Evolutionary conservation across 1,140 invertebrate species (phyloP), one percentile per base, ranked within the genome.

Genomic region (Drosophila rufa): DNA sequence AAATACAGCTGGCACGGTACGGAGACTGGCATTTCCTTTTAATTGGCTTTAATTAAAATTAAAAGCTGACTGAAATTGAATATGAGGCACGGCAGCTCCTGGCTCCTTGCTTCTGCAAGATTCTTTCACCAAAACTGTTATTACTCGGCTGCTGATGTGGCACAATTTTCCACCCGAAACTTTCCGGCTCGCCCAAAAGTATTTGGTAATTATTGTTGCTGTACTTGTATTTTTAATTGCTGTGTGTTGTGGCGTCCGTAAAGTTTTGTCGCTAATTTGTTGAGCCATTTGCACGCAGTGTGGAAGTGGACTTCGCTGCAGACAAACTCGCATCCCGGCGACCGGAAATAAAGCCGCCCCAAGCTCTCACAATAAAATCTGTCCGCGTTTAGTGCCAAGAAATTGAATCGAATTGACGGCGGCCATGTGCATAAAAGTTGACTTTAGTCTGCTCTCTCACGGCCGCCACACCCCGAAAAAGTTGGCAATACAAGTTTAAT

Each of bases 31-130:
- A 45, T 40, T 86, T 81, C 77, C 74, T 75, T 78, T 87, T 84
- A 87, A 89, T 89, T 89, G 84, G 84, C 74, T 78, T 75, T 79
- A 87, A 87, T 87, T 87, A 87, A 89, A 87, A 87, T 89, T 74
- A 89, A 87, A 89, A 80, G 78, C 84, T 70, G 64, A 69, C 59
- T 40, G 65, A 84, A 87, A 87, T 89, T 89, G 78, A 89, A 89
- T 89, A 90, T 89, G 85, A 84, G 80, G 53, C 47, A 42, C 46
- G 36, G 19, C n/a, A 40, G 1, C n/a, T 27, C 40, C 9, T 42
- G 12, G 25, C 22, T 33, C n/a, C 30, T 9, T 9, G 17, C 27
- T 15, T 30, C 22, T 27, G 17, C 65, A 46, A 4, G n/a, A 43
- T 48, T 50, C 40, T n/a, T 38, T 17, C 47, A 22, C 55, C 40